Conservation (phyloP, 2,113 vertebrate species). For the Oncorhynchus kisutch region DNA sequence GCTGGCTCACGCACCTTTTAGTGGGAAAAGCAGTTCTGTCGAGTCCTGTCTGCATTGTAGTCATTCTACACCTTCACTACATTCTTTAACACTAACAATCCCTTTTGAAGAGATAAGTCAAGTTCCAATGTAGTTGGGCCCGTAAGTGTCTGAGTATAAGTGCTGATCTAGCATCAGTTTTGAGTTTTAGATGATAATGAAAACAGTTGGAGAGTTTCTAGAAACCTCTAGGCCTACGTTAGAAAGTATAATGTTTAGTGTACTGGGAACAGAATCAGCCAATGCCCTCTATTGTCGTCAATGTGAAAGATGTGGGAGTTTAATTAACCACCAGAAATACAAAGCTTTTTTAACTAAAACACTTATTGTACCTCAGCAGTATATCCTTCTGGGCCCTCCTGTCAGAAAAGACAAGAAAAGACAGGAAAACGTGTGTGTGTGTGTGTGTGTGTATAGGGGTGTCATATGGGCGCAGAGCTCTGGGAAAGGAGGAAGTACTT, state of each 20-base stretch:
- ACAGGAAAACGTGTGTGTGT: neutral
- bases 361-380: neutral
- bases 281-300: conserved; percentile 27
- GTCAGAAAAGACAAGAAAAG: neutral
- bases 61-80: neutral
- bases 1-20: neutral
- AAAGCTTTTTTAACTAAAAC: conserved; percentile 22
- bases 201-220: neutral
- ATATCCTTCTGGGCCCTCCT: neutral
- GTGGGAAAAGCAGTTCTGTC: neutral
- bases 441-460: neutral
- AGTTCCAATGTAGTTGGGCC: neutral
- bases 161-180: neutral
- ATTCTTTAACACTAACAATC: neutral
- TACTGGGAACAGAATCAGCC: neutral
- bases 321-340: conserved; percentile 34
- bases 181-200: neutral
- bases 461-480: conserved; percentile 25
- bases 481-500: conserved; percentile 49
- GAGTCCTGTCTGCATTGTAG: neutral
- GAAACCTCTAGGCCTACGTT: neutral
- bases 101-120: neutral
- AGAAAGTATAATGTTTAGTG: neutral
- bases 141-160: neutral
- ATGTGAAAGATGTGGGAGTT: conserved; percentile 52